Conservation (phyloP, 2,888 invertebrate species). For the Macaria notata region DNA sequence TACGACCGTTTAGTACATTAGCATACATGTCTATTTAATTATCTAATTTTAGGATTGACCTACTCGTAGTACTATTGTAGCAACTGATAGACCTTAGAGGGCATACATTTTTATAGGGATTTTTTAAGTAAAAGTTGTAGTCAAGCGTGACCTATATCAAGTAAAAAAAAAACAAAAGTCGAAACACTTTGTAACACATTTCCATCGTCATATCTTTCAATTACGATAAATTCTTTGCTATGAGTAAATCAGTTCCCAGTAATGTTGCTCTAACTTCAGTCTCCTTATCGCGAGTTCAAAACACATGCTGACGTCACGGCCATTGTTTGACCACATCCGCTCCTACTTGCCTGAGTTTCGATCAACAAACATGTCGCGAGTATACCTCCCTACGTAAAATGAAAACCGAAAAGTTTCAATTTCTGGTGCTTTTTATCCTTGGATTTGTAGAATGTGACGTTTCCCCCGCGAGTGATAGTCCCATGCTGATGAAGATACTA, state of each 20-base stretch:
- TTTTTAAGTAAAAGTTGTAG: too few relatives aligned
- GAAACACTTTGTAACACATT: too few relatives aligned
- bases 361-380: slow-evolving; percentile 52
- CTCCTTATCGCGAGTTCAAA: slow-evolving; percentile 46
- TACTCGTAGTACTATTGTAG: too few relatives aligned
- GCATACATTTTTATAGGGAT: too few relatives aligned
- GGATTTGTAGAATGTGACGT: slow-evolving; percentile 21
- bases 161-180: too few relatives aligned
- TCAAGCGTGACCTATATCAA: too few relatives aligned
- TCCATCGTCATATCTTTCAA: too few relatives aligned
- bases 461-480: slow-evolving; percentile 42
- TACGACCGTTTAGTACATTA: too few relatives aligned
- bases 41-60: too few relatives aligned
- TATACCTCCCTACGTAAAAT: slow-evolving; percentile 54
- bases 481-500: slow-evolving; percentile 55
- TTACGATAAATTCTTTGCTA: too few relatives aligned
- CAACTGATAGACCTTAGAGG: too few relatives aligned
- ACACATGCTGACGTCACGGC: slow-evolving; percentile 50
- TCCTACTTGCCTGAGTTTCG: slow-evolving; percentile 17
- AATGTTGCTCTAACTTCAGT: background rate
- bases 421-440: slow-evolving; percentile 21
- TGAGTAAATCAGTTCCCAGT: background rate
- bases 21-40: too few relatives aligned
- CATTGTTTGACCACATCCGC: slow-evolving; percentile 53
- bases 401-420: slow-evolving; percentile 37